Base-by-base conservation (phyloP, 2,113 vertebrate species). In the Pitta sordida region DNA sequence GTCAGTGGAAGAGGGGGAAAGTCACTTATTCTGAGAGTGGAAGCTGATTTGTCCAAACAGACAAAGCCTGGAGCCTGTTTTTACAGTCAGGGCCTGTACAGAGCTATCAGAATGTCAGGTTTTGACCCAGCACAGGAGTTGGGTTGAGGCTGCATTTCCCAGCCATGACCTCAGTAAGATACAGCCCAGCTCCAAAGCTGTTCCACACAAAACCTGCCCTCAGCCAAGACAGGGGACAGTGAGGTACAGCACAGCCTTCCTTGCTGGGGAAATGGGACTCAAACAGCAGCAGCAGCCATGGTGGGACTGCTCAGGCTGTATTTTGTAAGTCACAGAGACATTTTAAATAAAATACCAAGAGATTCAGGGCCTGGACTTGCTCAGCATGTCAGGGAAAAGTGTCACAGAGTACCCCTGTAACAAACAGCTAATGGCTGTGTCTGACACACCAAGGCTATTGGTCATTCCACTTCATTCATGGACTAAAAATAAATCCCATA, bases 151-250 rank as follows among this genome's bases (percentile, higher is more conserved):
- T 80, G 56, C 32, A 11, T 34, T 58, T 65, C 68, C 32, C 36
- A 69, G 17, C 0, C 7, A 41, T 0, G 1, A 3, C 16, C 11
- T 2, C 9, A 52, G 27, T 14, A 27, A 30, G 27, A 13, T 9
- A 17, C 12, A 73, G 36, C n/a, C 30, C 36, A 39, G 36, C 4
- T 27, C 7, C 15, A 15, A 29, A 36, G 32, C 13, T 36, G 39
- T 6, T 26, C 32, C 15, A 17, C 13, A 8, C 3, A 27, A 37
- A 13, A 43, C 1, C 23, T 10, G 10, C 1, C 10, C 13, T 4
- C n/a, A 59, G 19, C 44, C 15, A 29, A 3, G 10, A 13, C 29
- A 46, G 27, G 34, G 20, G 29, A 22, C 64, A 52, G 34, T 7
- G 44, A 36, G 4, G 5, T 29, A 30, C 9, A 43, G 67, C 51